These are phyloP conservation scores for Crepidodera aurea DNA, from an alignment of 2,888 invertebrate genomes.

Conservation along the genomic window DNA sequence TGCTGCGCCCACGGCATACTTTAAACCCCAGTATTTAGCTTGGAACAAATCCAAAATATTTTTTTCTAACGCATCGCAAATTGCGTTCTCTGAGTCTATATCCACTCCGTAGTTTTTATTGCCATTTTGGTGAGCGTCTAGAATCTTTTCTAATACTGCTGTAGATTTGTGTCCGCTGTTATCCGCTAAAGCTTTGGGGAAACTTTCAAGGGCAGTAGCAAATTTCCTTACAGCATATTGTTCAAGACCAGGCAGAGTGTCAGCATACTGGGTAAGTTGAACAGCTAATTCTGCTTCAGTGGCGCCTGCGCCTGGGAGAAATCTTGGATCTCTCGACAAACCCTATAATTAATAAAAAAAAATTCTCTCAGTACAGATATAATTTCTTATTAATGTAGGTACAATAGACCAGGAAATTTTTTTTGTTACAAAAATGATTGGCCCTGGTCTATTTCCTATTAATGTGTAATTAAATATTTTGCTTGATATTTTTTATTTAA, in stretches of 20 bases:
- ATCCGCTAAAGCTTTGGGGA: conserved; percentile 93
- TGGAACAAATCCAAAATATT: conserved; percentile 85
- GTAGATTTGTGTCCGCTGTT: conserved; percentile 92
- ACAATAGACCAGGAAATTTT: too few species aligned
- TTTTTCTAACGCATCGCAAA: conserved; percentile 79
- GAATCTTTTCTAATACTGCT: conserved; percentile 86
- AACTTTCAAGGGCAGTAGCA: conserved; percentile 84
- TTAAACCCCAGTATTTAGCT: conserved; percentile 92
- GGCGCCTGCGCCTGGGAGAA: conserved; percentile 95
- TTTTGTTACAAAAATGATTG: too few species aligned
- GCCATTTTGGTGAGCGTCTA: conserved; percentile 86
- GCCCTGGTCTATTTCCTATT: too few species aligned
- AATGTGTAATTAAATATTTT: too few species aligned
- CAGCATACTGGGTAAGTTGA: conserved; percentile 85
- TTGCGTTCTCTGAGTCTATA: conserved; percentile 79
- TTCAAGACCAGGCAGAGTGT: conserved; percentile 92
- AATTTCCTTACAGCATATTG: conserved; percentile 98
- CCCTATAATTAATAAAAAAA: conserved; percentile 45
- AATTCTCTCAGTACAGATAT: not conserved
- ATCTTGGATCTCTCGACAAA: conserved; percentile 62
- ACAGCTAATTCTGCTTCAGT: conserved; percentile 93
- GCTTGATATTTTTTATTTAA: too few species aligned
- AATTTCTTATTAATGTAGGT: too few species aligned
- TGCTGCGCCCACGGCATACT: conserved; percentile 94
- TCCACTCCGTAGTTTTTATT: conserved; percentile 78